A percentile compares a stretch with the other conserved stretches of the same genome.
Evolutionary conservation across 2,888 invertebrate species (phyloP).

Genomic region (Caenorhabditis uteleia): DNA sequence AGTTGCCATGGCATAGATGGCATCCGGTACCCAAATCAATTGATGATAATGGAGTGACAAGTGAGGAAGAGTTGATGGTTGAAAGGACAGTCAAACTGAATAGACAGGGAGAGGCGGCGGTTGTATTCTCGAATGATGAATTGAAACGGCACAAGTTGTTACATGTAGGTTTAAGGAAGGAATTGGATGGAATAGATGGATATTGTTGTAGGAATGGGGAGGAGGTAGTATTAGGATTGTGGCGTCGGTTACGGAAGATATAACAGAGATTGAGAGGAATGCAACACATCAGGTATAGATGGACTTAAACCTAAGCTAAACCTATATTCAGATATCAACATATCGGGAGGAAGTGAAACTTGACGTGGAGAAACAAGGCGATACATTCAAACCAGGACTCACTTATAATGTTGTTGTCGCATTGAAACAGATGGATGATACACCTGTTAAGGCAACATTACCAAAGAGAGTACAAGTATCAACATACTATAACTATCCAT

Average conservation of each 20-base stretch:
- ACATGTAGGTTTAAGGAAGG: slow-evolving; percentile 12
- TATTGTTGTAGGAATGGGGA: slow-evolving; percentile 34
- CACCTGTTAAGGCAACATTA: slow-evolving; percentile 60
- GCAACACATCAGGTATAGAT: slow-evolving; percentile 60
- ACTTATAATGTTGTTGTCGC: slow-evolving; percentile 80
- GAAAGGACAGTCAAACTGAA: slow-evolving; percentile 65
- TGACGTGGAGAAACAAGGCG: slow-evolving; percentile 81
- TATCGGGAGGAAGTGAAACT: slow-evolving; percentile 82
- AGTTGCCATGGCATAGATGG: slow-evolving; percentile 62
- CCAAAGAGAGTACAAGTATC: slow-evolving; percentile 65
- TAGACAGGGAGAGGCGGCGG: slow-evolving; percentile 62
- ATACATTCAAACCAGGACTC: slow-evolving; percentile 86
- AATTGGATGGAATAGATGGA: not conserved
- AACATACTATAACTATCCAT: slow-evolving; percentile 68
- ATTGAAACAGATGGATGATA: slow-evolving; percentile 67
- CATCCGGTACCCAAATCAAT: slow-evolving; percentile 40
- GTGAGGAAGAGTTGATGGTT: slow-evolving; percentile 52
- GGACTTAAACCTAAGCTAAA: too few relatives aligned
- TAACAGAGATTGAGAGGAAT: slow-evolving; percentile 75
- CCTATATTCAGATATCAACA: slow-evolving; percentile 76
- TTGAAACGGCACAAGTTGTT: slow-evolving; percentile 59
- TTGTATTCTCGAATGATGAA: slow-evolving; percentile 65
- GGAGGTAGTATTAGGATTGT: slow-evolving; percentile 78
- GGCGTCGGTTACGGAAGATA: slow-evolving; percentile 86
- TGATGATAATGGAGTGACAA: slow-evolving; percentile 43